Evolutionary conservation across 2,113 vertebrate species (phyloP).

Genomic region (Mirza zaza): DNA sequence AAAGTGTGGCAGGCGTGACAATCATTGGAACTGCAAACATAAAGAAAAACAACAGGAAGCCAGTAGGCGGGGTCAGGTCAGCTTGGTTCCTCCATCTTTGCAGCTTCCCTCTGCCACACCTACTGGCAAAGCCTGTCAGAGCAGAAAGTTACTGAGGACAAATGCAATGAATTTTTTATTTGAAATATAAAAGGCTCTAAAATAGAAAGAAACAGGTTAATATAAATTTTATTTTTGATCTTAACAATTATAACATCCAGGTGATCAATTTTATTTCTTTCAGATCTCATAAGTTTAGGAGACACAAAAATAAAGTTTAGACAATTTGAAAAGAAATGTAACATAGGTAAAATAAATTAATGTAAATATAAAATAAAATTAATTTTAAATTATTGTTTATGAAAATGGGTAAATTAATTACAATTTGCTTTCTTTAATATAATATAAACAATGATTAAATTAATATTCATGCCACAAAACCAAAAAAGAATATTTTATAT

Average conservation of each 20-base stretch:
- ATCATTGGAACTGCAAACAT: background rate
- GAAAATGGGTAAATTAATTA: background rate
- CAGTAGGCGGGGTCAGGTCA: background rate
- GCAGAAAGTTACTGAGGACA: background rate
- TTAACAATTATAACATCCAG: background rate
- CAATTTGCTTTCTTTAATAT: background rate
- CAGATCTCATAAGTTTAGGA: background rate
- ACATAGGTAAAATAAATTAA: background rate
- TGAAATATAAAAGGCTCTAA: background rate
- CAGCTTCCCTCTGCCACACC: background rate
- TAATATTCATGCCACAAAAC: background rate
- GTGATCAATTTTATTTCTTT: background rate
- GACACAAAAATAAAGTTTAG: background rate
- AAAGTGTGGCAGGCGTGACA: background rate
- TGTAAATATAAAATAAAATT: conserved; percentile 15
- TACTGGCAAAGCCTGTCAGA: background rate
- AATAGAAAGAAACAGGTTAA: background rate
- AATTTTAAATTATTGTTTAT: background rate
- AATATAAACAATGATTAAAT: conserved; percentile 25
- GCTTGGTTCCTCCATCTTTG: background rate
- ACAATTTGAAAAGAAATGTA: background rate
- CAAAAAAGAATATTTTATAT: background rate
- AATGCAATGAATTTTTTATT: background rate
- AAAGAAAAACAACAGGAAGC: background rate
- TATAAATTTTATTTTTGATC: background rate